Base-by-base conservation (phyloP, 2,888 invertebrate genomes). In the Eupithecia centaureata region DNA sequence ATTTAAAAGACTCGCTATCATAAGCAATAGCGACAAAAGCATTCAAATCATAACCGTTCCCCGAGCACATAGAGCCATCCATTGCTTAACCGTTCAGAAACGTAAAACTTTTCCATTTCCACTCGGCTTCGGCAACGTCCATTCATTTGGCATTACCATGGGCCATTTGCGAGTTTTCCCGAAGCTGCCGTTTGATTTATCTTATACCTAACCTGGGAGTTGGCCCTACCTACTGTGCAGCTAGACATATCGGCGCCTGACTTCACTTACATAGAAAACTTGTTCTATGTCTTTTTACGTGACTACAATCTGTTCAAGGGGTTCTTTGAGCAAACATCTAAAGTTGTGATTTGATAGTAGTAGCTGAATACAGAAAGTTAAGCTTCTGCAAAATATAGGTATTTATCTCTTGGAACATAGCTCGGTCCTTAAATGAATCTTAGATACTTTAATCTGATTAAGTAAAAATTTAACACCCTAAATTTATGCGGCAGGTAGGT, bases 211-310 rank as follows among this genome's bases (percentile, higher is more conserved):
- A n/a, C 52, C 47, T 63, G 65, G 75, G 67, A 67, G 33, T 54
- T 22, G 67, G 77, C 72, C 77, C 65, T n/a, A n/a, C n/a, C n/a
- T n/a, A n/a, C n/a, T 42, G 47, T 15, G 30, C 15, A 25, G 63
- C 61, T 30, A 79, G 80, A 80, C 80, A 67, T 18, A 42, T 33
- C 38, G 80, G 67, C 79, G 80, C 79, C 76, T 59, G 38, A 5
- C 18, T 51, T 27, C 52, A 42, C 15, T 54, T 42, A 27, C 30
- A 61, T n/a, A 51, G 65, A 38, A 68, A 15, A 5, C 63, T 60
- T 58, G 15, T 12, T 2, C 22, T 51, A 25, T 22, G 47, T 22
- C 4, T 22, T 42, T 8, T 15, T 38, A 38, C 8, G 10, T 22
- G 22, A 8, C 22, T 22, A 18, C 1, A 22, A 47, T 22, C 1